phyloP scores from a whole-genome alignment of 2,113 vertebrate species.

The Mus pahari region DNA sequence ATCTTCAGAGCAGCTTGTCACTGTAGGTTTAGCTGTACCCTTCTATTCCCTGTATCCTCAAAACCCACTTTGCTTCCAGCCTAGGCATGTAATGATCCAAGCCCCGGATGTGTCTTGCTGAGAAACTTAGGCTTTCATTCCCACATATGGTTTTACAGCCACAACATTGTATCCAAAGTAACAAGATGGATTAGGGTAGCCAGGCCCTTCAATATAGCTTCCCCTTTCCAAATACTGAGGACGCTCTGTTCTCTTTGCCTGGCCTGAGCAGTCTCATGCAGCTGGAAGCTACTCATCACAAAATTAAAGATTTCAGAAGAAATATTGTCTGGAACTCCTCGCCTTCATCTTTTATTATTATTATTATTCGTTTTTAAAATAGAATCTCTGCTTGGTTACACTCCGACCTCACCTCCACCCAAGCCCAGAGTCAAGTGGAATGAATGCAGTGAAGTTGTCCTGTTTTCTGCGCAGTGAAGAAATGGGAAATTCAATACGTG shows the following conservation, averaged over 20 bases:
- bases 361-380: neutral
- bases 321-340: neutral
- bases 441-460: slow-evolving; percentile 5
- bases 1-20: neutral
- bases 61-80: neutral
- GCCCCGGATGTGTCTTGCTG: neutral
- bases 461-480: slow-evolving; percentile 50
- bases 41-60: neutral
- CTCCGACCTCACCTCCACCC: too few relatives aligned
- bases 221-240: neutral
- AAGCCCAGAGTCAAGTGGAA: slow-evolving; percentile 33
- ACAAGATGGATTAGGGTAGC: neutral
- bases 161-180: neutral
- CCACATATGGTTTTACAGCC: neutral
- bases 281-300: neutral
- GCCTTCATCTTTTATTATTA: neutral
- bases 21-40: neutral
- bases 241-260: neutral
- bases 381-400: neutral
- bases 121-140: neutral
- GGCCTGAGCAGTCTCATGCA: neutral
- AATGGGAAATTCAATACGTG: slow-evolving; percentile 80
- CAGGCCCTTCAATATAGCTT: neutral
- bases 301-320: slow-evolving; percentile 39
- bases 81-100: neutral